Percentiles rank a stretch among this genome's conserved stretches.
Evolutionary conservation across 2,113 vertebrate species (phyloP).

Genomic region (Formicarius rufipectus): DNA sequence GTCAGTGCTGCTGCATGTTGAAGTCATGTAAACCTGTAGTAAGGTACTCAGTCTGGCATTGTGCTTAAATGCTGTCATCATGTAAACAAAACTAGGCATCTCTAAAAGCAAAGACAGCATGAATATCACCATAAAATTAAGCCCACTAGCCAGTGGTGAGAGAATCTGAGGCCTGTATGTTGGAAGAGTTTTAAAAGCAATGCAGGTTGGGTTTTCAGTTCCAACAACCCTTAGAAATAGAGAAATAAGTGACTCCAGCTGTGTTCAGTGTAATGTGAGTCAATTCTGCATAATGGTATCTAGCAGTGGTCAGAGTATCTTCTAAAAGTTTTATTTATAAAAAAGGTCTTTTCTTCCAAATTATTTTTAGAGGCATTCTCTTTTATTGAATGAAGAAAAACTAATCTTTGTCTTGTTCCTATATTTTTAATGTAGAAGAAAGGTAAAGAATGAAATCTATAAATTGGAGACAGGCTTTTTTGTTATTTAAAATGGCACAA

Average conservation of each 20-base stretch:
- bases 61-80: background rate
- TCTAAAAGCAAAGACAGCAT: slow-evolving; percentile 23
- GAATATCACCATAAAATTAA: slow-evolving; percentile 5
- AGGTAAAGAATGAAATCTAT: background rate
- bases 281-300: background rate
- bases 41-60: background rate
- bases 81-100: slow-evolving; percentile 6
- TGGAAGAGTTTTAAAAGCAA: slow-evolving; percentile 14
- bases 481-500: background rate
- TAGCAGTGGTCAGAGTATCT: background rate
- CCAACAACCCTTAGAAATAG: background rate
- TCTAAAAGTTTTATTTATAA: background rate
- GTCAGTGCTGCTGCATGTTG: background rate
- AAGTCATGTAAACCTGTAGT: slow-evolving; percentile 22
- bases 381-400: background rate
- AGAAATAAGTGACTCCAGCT: background rate
- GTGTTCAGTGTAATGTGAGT: background rate
- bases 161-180: background rate
- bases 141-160: background rate
- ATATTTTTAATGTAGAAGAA: background rate
- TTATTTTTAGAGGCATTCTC: background rate
- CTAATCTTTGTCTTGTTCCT: background rate
- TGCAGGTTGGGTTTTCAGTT: background rate
- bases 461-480: background rate
- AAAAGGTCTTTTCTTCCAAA: background rate